Conservation (phyloP, 2,797 vertebrate species). For the Thamnophis elegans region DNA sequence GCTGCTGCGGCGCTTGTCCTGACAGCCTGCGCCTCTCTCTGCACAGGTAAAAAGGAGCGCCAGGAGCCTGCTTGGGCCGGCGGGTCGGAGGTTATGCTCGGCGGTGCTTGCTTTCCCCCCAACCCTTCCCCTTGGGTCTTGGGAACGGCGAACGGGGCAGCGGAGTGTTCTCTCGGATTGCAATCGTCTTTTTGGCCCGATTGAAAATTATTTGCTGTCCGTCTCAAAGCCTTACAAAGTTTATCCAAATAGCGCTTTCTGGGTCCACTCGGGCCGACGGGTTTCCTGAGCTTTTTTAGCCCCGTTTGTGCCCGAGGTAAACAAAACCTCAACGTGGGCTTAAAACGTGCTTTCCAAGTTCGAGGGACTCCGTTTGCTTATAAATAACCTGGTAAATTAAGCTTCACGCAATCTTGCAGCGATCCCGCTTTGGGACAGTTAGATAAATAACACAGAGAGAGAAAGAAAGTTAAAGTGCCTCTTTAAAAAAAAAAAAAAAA, state of each 20-base stretch:
- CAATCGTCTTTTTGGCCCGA: not conserved
- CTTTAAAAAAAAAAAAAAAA: not conserved
- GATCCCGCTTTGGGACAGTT: not conserved
- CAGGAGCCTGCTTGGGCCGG: not conserved
- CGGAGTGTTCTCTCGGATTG: not conserved
- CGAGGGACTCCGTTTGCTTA: not conserved
- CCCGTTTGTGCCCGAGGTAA: not conserved
- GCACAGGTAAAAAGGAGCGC: slow-evolving; percentile 64
- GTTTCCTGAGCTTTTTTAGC: not conserved
- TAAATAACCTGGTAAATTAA: not conserved
- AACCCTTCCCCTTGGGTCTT: not conserved
- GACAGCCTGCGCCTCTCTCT: slow-evolving; percentile 54
- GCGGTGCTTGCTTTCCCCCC: not conserved
- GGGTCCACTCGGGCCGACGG: not conserved
- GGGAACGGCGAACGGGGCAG: not conserved
- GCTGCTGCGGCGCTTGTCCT: slow-evolving; percentile 62
- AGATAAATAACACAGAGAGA: not conserved
- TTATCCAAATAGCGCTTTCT: too few relatives aligned
- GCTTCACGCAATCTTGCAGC: not conserved
- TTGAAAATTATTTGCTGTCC: not conserved
- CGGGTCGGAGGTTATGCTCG: not conserved
- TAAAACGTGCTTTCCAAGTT: not conserved
- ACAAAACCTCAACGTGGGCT: not conserved
- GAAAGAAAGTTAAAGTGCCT: too few relatives aligned
- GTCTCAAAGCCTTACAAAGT: not conserved